phyloP scores from a whole-genome alignment of 2,113 vertebrate genomes.

The Melanerpes formicivorus region DNA sequence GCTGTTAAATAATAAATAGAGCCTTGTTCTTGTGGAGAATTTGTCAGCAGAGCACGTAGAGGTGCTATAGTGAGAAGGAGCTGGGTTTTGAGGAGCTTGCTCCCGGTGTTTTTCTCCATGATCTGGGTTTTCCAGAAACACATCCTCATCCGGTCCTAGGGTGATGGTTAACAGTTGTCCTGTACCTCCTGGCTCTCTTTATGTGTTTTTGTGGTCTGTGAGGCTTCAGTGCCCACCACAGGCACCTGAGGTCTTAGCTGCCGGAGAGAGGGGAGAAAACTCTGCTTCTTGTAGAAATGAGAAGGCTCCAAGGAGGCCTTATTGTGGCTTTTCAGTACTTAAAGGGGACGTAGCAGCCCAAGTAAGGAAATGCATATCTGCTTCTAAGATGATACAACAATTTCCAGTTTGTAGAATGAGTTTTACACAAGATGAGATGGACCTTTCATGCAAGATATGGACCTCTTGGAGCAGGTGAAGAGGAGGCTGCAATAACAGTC shows the following conservation, averaged over 20 bases:
- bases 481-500: no score
- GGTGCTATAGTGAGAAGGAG: background rate
- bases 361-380: no score
- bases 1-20: conserved; percentile 27
- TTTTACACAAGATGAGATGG: no score
- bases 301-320: background rate
- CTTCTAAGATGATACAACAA: no score
- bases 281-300: background rate
- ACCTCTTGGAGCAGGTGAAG: no score
- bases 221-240: background rate
- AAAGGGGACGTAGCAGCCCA: background rate
- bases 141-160: background rate
- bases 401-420: no score
- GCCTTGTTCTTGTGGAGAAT: background rate
- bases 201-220: fast-evolving
- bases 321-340: background rate
- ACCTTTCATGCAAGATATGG: no score
- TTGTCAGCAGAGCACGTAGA: background rate
- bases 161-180: background rate
- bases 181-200: fast-evolving
- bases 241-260: background rate
- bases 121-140: background rate
- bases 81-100: background rate
- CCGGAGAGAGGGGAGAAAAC: background rate
- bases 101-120: background rate